A percentile compares a stretch with the other conserved stretches of the same genome.
Evolutionary conservation across 2,113 vertebrate genomes (phyloP).

Genomic region (Chaenocephalus aceratus): DNA sequence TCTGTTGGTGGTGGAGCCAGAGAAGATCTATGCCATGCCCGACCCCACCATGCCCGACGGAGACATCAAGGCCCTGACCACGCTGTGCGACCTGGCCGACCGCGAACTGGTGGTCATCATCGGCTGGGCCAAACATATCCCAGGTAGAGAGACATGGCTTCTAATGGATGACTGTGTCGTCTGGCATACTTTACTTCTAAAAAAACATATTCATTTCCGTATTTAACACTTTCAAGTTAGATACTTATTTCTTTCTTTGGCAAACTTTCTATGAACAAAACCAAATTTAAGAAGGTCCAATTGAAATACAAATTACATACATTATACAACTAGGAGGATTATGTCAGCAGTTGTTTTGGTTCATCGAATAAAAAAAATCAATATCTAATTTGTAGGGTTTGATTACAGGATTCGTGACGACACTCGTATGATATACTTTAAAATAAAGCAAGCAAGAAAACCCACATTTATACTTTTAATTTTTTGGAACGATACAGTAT

Average conservation of each 20-base stretch:
- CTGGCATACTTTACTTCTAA: neutral
- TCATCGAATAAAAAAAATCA: neutral
- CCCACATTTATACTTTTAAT: slow-evolving; percentile 21
- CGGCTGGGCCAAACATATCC: slow-evolving; percentile 99
- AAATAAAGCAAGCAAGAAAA: neutral
- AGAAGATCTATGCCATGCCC: slow-evolving; percentile 98
- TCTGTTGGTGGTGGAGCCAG: slow-evolving; percentile 95
- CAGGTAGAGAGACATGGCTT: slow-evolving; percentile 85
- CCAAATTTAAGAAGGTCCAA: neutral
- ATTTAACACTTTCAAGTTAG: neutral
- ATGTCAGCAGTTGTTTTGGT: neutral
- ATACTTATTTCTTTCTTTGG: no score
- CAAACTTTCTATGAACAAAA: no score
- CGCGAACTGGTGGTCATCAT: slow-evolving; percentile 98
- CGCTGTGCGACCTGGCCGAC: slow-evolving; percentile 96
- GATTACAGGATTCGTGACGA: neutral
- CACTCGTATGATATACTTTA: neutral
- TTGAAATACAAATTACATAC: neutral
- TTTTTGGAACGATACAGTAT: slow-evolving; percentile 39
- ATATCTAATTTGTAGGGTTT: neutral
- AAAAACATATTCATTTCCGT: neutral
- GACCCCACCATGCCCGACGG: slow-evolving; percentile 95
- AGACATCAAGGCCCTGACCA: slow-evolving; percentile 97
- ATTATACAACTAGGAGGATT: neutral
- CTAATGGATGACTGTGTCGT: neutral